Conservation (phyloP, 2,797 vertebrate species). For the Vireo griseus region DNA sequence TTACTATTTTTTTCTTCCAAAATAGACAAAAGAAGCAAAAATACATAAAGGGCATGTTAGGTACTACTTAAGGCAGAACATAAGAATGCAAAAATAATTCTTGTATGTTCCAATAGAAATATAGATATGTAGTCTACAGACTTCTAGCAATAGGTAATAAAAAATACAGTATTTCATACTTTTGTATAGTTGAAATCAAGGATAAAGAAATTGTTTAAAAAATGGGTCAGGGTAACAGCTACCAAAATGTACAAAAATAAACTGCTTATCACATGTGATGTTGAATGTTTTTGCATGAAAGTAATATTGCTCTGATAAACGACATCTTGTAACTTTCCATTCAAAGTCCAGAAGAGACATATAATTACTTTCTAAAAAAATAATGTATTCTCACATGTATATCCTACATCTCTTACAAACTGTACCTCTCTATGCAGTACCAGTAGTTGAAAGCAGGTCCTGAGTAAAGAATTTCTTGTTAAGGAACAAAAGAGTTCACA, state of each 20-base stretch:
- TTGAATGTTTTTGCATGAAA: neutral
- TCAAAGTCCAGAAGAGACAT: neutral
- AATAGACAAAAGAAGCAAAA: neutral
- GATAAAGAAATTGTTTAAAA: neutral
- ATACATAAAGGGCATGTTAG: neutral
- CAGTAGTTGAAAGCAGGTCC: constrained; percentile 7
- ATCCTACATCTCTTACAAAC: neutral
- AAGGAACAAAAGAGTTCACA: neutral
- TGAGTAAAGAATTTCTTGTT: constrained; percentile 16
- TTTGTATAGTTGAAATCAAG: neutral
- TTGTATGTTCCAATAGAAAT: constrained; percentile 20
- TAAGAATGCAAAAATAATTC: constrained; percentile 34
- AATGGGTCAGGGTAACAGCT: neutral
- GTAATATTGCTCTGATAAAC: neutral
- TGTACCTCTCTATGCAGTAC: neutral
- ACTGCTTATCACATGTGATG: neutral
- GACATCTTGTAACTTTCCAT: neutral
- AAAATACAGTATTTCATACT: constrained; percentile 2
- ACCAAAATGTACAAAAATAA: constrained; percentile 36
- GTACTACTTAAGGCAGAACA: constrained; percentile 27
- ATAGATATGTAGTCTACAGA: neutral
- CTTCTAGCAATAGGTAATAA: constrained; percentile 20
- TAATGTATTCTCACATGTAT: neutral
- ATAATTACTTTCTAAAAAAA: constrained; percentile 2
- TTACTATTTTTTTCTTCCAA: neutral